phyloP scores from a whole-genome alignment of 2,888 invertebrate species.

The Cephus spinipes region DNA sequence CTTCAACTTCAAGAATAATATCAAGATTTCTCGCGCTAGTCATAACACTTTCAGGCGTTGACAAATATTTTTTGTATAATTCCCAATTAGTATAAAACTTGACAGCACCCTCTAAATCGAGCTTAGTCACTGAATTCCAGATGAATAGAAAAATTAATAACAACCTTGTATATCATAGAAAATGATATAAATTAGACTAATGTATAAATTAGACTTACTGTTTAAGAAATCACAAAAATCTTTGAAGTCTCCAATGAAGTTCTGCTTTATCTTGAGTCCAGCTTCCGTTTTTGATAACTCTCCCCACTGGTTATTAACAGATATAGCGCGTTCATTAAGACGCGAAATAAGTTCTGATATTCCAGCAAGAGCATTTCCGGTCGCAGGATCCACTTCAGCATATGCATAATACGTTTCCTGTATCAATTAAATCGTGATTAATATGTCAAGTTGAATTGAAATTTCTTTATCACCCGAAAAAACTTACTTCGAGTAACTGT shows the following conservation, averaged over 20 bases:
- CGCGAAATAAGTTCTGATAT: conserved; percentile 55
- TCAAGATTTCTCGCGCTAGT: conserved; percentile 71
- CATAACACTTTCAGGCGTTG: conserved; percentile 72
- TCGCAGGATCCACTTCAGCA: conserved; percentile 56
- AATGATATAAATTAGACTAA: neutral
- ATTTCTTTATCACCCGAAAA: neutral
- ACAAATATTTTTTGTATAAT: conserved; percentile 72
- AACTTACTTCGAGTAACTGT: conserved; percentile 76
- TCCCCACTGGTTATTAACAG: conserved; percentile 70
- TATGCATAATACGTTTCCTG: conserved; percentile 64
- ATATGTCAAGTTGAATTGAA: conserved; percentile 7
- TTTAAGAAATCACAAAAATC: conserved; percentile 70
- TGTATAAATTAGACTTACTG: conserved; percentile 59
- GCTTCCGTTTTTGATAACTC: conserved; percentile 67
- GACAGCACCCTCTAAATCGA: conserved; percentile 74
- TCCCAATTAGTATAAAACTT: conserved; percentile 72
- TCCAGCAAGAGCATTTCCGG: conserved; percentile 53
- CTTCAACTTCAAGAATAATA: conserved; percentile 74
- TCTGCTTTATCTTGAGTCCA: conserved; percentile 67
- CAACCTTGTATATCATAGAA: neutral
- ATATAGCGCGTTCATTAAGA: conserved; percentile 67
- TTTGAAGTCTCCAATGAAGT: conserved; percentile 72
- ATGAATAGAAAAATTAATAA: conserved; percentile 24
- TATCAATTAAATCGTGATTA: neutral
- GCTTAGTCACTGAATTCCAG: conserved; percentile 71